Conservation (phyloP, 2,888 invertebrate genomes). For the Heteromyza rotundicornis region DNA sequence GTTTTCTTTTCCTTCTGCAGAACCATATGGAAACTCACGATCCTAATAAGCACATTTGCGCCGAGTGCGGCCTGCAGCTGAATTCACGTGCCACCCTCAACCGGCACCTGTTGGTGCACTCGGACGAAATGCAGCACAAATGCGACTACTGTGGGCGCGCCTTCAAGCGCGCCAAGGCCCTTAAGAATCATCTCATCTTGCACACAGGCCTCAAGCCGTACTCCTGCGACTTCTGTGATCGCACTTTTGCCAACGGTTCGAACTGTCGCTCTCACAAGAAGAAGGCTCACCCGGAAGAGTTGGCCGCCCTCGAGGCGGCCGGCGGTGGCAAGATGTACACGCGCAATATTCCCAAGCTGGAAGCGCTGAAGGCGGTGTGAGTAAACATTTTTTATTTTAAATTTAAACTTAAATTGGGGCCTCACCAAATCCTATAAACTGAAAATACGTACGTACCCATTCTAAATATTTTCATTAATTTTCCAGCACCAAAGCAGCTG, state of each 20-base stretch:
- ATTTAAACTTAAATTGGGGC: background rate
- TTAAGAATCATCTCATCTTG: conserved; percentile 60
- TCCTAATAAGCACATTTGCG: conserved; percentile 56
- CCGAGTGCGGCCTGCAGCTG: conserved; percentile 54
- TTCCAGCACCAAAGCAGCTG: conserved; percentile 50
- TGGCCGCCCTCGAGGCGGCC: conserved; percentile 60
- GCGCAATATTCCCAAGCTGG: conserved; percentile 60
- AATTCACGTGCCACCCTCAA: conserved; percentile 54
- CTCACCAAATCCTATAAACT: no score
- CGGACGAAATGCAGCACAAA: conserved; percentile 58
- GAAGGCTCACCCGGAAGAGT: conserved; percentile 59
- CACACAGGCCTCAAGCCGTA: conserved; percentile 62
- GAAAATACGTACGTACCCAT: background rate
- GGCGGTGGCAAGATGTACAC: conserved; percentile 52
- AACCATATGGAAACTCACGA: conserved; percentile 56
- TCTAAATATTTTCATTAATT: background rate
- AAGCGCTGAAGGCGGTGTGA: conserved; percentile 59
- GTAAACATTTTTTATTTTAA: conserved; percentile 22
- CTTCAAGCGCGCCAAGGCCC: conserved; percentile 61
- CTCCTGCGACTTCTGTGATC: conserved; percentile 61
- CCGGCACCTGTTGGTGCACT: conserved; percentile 57
- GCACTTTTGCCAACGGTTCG: conserved; percentile 62
- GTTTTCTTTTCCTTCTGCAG: background rate
- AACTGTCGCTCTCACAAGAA: conserved; percentile 62
- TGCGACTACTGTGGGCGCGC: conserved; percentile 58